Evolutionary conservation across 2,113 vertebrate species (phyloP), one percentile per base, ranked within the genome.

Genomic region (Mus pahari): DNA sequence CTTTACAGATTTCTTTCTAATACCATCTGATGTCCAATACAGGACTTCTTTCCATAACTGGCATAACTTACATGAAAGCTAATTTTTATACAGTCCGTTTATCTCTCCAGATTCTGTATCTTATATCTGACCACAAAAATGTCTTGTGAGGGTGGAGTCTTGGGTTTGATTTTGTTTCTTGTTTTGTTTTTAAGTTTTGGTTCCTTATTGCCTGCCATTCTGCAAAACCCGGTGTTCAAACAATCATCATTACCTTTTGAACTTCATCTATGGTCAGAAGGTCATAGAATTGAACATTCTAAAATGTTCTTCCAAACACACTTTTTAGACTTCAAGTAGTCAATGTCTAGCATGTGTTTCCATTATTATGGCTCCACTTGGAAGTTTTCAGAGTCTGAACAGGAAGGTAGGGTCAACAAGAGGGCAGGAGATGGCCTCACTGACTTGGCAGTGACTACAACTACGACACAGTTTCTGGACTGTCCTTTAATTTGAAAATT

Each of bases 371-470:
- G 45, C 39, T 78, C 33, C 86, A 42, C 31, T 70, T 96, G 55
- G 50, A 42, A 96, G 58, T 93, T 91, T 94, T 92, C 26, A 79
- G 84, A 77, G 60, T n/a, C 36, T 70, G 16, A 91, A 48, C 0
- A 33, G 16, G 71, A 24, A 42, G 73, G 55, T 71, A 96, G 90
- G 94, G 13, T 97, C 92, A 82, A 58, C 33, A 81, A 55, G 62
- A 93, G 77, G 62, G 12, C 62, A 7, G 13, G 71, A 74, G 33
- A 73, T 17, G 33, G 28, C 42, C 13, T 22, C 70, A 81, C 16
- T 77, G 77, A 94, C 58, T 91, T n/a, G 84, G 71, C 77, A 86
- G 55, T 91, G 87, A 93, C 48, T 93, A 64, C 45, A 97, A 96
- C 94, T 60, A 13, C 39, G 86, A 84, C 75, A 45, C 45, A 70